Evolutionary conservation across 2,113 vertebrate genomes (phyloP).

Genomic region (Phrynosoma blainvillii): DNA sequence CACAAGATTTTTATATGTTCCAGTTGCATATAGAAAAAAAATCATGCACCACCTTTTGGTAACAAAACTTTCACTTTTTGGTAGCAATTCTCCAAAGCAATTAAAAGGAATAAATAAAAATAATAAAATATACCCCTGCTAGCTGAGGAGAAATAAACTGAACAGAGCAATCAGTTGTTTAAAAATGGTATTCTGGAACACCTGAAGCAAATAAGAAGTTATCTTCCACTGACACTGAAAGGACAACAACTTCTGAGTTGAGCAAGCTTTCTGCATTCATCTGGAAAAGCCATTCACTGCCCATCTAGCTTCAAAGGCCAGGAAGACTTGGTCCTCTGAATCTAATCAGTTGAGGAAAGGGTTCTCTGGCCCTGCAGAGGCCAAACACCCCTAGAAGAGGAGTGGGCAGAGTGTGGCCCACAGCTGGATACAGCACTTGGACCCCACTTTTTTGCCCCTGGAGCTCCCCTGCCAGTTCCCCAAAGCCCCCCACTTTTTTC

Average conservation of each 20-base stretch:
- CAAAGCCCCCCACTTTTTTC: too few relatives aligned
- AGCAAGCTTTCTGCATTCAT: not conserved
- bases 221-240: not conserved
- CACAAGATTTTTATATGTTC: not conserved
- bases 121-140: too few relatives aligned
- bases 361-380: not conserved
- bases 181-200: not conserved
- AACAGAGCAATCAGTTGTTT: too few relatives aligned
- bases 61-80: too few relatives aligned
- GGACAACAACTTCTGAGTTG: not conserved
- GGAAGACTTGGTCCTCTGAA: not conserved
- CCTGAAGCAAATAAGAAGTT: not conserved
- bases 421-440: too few relatives aligned
- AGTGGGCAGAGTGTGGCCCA: too few relatives aligned
- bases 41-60: too few relatives aligned
- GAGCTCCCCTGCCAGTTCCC: too few relatives aligned
- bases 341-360: not conserved
- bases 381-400: not conserved
- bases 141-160: too few relatives aligned
- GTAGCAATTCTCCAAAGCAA: too few relatives aligned
- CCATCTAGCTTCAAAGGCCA: not conserved
- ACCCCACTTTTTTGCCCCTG: too few relatives aligned
- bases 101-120: too few relatives aligned
- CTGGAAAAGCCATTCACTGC: not conserved
- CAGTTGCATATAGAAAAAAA: not conserved